A percentile compares a stretch with the other conserved stretches of the same genome.
phyloP scores from a whole-genome alignment of 2,888 invertebrate genomes.

The Trachelus iudaicus region DNA sequence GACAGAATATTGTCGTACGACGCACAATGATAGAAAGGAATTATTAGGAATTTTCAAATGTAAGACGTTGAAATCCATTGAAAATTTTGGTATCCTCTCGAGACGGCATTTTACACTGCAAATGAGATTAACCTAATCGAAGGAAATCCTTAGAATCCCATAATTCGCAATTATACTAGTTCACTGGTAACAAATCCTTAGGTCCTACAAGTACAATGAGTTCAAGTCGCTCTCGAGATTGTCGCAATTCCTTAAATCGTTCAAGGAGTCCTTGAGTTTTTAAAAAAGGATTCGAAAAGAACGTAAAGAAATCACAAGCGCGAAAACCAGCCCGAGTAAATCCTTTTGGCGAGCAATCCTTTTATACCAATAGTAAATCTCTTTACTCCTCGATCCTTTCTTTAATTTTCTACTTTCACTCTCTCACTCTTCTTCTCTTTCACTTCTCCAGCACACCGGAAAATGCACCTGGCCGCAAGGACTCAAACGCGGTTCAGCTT shows the following conservation, averaged over 20 bases:
- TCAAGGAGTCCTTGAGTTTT: neutral
- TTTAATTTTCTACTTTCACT: neutral
- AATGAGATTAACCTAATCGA: neutral
- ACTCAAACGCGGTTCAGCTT: conserved; percentile 45
- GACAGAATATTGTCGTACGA: neutral
- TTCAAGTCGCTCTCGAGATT: neutral
- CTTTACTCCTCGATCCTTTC: neutral
- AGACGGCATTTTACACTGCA: neutral
- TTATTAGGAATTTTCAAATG: neutral
- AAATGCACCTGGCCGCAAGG: conserved; percentile 1
- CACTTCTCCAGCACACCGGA: neutral
- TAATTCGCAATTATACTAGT: neutral
- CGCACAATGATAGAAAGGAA: neutral
- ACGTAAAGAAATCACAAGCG: neutral
- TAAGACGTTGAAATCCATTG: neutral
- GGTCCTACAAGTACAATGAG: neutral
- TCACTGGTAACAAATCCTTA: neutral
- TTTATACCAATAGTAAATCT: neutral
- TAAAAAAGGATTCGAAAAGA: neutral
- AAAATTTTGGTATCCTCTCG: neutral
- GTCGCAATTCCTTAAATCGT: neutral
- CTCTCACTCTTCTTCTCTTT: neutral
- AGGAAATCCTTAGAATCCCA: neutral
- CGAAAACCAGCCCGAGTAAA: neutral
- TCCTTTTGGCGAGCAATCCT: neutral